Base-by-base conservation (phyloP, 1,140 invertebrate species). In the Drosophila ercepeae region DNA sequence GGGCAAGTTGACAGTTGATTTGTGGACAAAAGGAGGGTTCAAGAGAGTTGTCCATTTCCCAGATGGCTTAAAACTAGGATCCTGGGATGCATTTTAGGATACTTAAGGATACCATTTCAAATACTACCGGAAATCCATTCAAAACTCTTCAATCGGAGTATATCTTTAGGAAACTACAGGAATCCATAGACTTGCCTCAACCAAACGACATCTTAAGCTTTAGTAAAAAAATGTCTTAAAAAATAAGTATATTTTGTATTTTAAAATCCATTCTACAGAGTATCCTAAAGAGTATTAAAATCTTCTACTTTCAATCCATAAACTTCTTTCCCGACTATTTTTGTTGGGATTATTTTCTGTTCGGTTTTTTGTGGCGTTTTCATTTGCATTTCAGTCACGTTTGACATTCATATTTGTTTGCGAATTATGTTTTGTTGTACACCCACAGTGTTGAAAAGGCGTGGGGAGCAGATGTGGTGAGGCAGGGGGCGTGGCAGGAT, bases 361-460 rank as follows among this genome's bases (percentile, higher is more conserved):
- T 45, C 19, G 42, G 23, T 21, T 11, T 32, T 32, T 29, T 29
- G 60, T 45, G 25, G 19, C 36, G 36, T 59, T 63, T 81, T 42
- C 63, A 68, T 63, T 74, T 75, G 60, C 61, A 84, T 78, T 84
- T 84, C 79, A 78, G 79, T 84, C 79, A 84, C 79, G 79, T 84
- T 76, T 84, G 79, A 84, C 71, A 78, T 84, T 84, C 75, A 84
- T 78, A 82, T 83, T 78, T 82, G 69, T 82, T 78, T 78, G 58
- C 63, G 79, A 83, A 82, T 82, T 83, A 82, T 71, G 48, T 72
- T 50, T 57, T 73, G 75, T 52, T 72, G 53, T 67, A 61, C 46
- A 48, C 45, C 27, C 27, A n/a, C n/a, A 44, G 21, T 16, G 32
- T 18, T 44, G 73, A 53, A 57, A 21, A 16, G 49, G 44, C 25